A percentile compares a stretch with the other conserved stretches of the same genome.
These are phyloP conservation scores for Chauna torquata DNA, from an alignment of 2,113 vertebrate species.

Conservation along the genomic window DNA sequence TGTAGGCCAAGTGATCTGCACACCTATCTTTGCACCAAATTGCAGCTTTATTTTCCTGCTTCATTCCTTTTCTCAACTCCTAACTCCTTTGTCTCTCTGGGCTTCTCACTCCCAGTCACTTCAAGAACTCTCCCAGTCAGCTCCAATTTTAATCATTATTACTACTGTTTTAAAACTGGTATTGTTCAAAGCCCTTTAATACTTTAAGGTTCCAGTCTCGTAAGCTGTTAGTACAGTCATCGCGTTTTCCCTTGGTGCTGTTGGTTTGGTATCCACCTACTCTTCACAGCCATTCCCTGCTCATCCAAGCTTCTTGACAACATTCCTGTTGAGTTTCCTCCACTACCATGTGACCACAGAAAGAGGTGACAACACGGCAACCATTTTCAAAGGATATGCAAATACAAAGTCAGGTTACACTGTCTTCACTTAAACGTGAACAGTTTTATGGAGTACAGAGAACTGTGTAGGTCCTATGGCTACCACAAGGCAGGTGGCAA, in stretches of 20 bases:
- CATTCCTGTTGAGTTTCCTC: neutral
- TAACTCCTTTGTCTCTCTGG: neutral
- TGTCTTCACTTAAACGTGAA: neutral
- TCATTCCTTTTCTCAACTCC: neutral
- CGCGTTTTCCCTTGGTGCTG: neutral
- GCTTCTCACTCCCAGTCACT: neutral
- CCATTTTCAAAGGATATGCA: neutral
- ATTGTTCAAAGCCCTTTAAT: neutral
- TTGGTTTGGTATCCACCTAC: neutral
- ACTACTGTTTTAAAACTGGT: neutral
- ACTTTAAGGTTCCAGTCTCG: neutral
- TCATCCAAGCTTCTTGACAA: neutral
- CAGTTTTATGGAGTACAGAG: neutral
- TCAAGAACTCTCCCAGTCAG: neutral
- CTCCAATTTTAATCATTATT: neutral
- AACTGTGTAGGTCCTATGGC: neutral
- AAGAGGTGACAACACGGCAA: neutral
- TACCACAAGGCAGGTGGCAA: neutral
- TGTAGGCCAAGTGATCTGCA: neutral
- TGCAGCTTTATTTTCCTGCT: neutral
- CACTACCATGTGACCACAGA: rapidly evolving
- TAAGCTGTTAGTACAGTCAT: neutral
- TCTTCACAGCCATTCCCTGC: neutral
- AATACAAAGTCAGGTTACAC: neutral
- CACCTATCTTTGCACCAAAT: neutral